Evolutionary conservation across 2,113 vertebrate genomes (phyloP).

Genomic region (Coturnix japonica): DNA sequence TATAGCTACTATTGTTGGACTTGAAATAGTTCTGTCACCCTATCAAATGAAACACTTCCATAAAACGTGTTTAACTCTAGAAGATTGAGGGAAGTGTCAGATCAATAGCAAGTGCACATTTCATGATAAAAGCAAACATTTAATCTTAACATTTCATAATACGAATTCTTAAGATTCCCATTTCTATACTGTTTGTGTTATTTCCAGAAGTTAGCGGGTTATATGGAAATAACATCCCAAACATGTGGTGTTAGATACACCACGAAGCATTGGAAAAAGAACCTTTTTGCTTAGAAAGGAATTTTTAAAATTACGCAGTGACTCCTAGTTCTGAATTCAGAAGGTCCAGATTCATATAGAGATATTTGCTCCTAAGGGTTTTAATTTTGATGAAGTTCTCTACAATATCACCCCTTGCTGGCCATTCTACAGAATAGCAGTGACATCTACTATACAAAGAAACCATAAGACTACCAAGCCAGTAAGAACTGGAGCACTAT

Average conservation of each 20-base stretch:
- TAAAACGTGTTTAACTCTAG: not conserved
- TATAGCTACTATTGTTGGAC: not conserved
- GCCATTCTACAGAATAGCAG: conserved; percentile 54
- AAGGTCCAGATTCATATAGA: not conserved
- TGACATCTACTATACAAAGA: not conserved
- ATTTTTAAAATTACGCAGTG: not conserved
- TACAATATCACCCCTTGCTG: conserved; percentile 72
- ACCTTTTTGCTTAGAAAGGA: not conserved
- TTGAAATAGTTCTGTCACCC: not conserved
- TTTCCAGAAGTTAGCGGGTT: not conserved
- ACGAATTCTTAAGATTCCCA: conserved; percentile 22
- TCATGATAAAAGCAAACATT: conserved; percentile 63
- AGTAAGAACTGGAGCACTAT: not conserved
- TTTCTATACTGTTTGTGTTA: not conserved
- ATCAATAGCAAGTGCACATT: conserved; percentile 19
- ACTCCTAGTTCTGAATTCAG: not conserved
- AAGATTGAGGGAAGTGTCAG: not conserved
- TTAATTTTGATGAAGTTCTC: conserved; percentile 21
- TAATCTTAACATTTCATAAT: conserved; percentile 36
- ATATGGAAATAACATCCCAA: not conserved
- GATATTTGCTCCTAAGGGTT: not conserved
- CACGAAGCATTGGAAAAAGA: not conserved
- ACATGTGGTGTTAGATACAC: not conserved
- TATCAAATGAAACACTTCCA: not conserved
- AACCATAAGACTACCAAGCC: not conserved